These are phyloP conservation scores for Spicauda simplicius DNA, from an alignment of 2,888 invertebrate species.

Conservation along the genomic window DNA sequence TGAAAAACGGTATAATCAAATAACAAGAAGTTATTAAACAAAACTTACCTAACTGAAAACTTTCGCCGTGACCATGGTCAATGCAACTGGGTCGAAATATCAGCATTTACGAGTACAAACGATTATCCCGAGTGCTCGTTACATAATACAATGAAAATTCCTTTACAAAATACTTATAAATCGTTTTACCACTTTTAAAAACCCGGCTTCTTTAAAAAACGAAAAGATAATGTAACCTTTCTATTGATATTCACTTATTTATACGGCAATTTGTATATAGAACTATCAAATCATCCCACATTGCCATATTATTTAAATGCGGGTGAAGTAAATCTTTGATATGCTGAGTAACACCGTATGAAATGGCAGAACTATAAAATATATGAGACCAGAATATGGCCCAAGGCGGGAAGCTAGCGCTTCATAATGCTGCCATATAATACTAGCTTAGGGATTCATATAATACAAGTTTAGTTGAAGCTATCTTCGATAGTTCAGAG, in stretches of 20 bases:
- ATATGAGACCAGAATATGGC: conserved; percentile 25
- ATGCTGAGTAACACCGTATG: conserved; percentile 2
- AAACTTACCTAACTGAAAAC: no score
- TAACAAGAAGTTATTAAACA: no score
- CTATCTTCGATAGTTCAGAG: conserved; percentile 23
- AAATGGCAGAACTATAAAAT: conserved; percentile 15
- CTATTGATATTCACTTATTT: background rate
- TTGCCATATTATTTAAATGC: background rate
- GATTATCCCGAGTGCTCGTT: no score
- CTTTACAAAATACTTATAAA: no score
- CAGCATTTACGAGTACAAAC: no score
- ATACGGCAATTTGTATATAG: background rate
- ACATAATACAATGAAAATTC: no score
- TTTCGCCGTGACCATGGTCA: no score
- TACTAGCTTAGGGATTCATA: conserved; percentile 24
- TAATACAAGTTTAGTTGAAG: conserved; percentile 21
- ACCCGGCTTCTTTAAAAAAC: no score
- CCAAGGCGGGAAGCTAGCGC: conserved; percentile 23
- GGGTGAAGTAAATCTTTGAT: background rate
- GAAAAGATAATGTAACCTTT: no score
- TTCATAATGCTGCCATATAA: conserved; percentile 27
- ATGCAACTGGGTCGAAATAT: no score
- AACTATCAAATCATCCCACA: background rate
- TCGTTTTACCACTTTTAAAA: no score
- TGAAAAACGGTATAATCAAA: no score